Percentiles rank a stretch among this genome's conserved stretches.
phyloP scores from a whole-genome alignment of 2,797 vertebrate species.

The Coilia nasus region DNA sequence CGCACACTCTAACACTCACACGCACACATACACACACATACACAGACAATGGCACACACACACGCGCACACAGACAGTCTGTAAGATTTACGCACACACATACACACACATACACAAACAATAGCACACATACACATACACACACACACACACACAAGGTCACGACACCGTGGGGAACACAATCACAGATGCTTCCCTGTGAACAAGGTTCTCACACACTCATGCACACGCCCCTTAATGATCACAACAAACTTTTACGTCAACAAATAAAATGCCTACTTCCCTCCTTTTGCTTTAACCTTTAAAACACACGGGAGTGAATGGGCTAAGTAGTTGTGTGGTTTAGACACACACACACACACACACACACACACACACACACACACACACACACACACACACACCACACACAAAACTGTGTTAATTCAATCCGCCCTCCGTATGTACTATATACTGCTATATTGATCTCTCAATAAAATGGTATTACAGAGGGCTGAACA shows the following conservation, averaged over 20 bases:
- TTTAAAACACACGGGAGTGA: background rate
- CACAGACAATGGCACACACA: background rate
- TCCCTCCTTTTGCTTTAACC: background rate
- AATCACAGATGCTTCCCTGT: slow-evolving; percentile 17
- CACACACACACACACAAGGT: background rate
- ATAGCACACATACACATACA: background rate
- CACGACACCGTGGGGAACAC: background rate
- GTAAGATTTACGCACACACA: background rate
- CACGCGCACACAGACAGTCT: background rate
- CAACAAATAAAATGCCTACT: slow-evolving; percentile 12
- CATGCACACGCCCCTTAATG: background rate
- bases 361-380: slow-evolving; percentile 30
- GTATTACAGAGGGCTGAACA: background rate
- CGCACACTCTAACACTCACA: background rate
- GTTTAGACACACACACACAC: background rate
- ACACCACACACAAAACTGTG: background rate
- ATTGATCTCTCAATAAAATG: slow-evolving; percentile 15
- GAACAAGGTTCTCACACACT: background rate
- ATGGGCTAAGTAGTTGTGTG: background rate
- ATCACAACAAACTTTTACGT: slow-evolving; percentile 16
- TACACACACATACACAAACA: background rate
- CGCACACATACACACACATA: background rate
- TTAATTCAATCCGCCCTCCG: background rate
- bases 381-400: background rate
- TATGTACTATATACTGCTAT: background rate